Evolutionary conservation across 2,113 vertebrate genomes (phyloP), one percentile per base, ranked within the genome.

Genomic region (Aptenodytes forsteri): DNA sequence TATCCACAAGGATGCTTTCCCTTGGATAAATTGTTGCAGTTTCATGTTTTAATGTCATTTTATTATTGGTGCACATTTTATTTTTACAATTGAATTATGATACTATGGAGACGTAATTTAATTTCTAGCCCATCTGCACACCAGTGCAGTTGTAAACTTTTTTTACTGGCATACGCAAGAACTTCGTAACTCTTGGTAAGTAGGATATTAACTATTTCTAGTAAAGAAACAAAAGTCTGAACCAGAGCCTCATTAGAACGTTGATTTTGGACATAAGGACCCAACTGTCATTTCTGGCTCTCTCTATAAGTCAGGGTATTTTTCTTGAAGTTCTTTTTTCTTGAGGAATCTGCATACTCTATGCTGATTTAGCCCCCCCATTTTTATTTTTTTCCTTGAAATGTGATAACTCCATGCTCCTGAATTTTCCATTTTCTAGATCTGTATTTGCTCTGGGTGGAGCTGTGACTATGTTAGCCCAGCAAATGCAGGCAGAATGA

Each of bases 31-130:
- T 10, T 65, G 54, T 69, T 49, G 65, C 61, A 27, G 85, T 75
- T 82, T 76, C 81, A 4, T 72, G 72, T 59, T 95, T 87, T 87
- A 91, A 71, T 62, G 59, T 54, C 59, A 78, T 89, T 89, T 89
- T 78, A 55, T 65, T 89, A 62, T 42, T 58, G 54, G 36, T 76
- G 44, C 32, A 49, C 50, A 12, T 61, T 83, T 78, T 65, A 56
- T 71, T 78, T 84, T 92, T 84, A 34, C 89, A 72, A 76, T 67
- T 82, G 77, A 61, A 12, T 95, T 72, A 23, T 30, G 49, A 17
- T 52, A 4, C 65, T 65, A 0, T 46, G 87, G 83, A 87, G 94
- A 55, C 6, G 10, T 27, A 10, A 73, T 87, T 94, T 64, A 36
- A 34, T 46, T n/a, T 50, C 15, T 3, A 75, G 65, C 61, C 73